Evolutionary conservation across 2,888 invertebrate species (phyloP).

Genomic region (Nasonia oneida): DNA sequence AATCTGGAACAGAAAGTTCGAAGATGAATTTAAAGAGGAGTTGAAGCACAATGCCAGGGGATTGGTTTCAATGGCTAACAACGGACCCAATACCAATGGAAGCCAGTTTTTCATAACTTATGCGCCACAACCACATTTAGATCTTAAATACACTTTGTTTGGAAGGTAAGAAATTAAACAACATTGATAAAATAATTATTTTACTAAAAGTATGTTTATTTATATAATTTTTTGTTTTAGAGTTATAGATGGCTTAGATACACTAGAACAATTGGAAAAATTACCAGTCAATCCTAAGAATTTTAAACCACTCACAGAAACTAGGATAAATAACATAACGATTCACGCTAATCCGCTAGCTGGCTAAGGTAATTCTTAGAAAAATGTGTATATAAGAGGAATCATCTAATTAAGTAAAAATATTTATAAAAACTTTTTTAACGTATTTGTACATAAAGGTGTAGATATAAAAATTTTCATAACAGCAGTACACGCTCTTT

Average conservation of each 20-base stretch:
- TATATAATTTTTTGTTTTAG: slow-evolving; percentile 79
- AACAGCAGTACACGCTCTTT: slow-evolving; percentile 9
- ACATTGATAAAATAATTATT: not conserved
- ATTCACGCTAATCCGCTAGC: slow-evolving; percentile 99
- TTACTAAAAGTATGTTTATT: slow-evolving; percentile 32
- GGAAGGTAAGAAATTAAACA: slow-evolving; percentile 85
- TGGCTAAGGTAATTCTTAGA: slow-evolving; percentile 79
- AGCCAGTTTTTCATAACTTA: slow-evolving; percentile 99
- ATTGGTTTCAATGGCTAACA: slow-evolving; percentile 98
- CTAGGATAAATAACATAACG: slow-evolving; percentile 92
- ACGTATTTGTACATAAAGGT: slow-evolving; percentile 44
- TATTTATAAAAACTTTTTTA: slow-evolving; percentile 33
- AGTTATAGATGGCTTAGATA: slow-evolving; percentile 98
- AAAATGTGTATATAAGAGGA: slow-evolving; percentile 11
- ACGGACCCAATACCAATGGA: slow-evolving; percentile 98
- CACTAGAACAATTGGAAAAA: slow-evolving; percentile 97
- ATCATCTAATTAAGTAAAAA: slow-evolving; percentile 36
- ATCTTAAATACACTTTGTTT: slow-evolving; percentile 98
- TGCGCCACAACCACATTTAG: slow-evolving; percentile 95
- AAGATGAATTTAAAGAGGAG: slow-evolving; percentile 97
- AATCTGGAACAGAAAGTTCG: slow-evolving; percentile 98
- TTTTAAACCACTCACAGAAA: slow-evolving; percentile 92
- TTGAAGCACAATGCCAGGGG: slow-evolving; percentile 95
- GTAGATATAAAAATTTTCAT: slow-evolving; percentile 36
- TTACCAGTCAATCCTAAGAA: slow-evolving; percentile 96